Evolutionary conservation across 1,140 invertebrate species (phyloP), one percentile per base, ranked within the genome.

Genomic region (Hyles vespertilio): DNA sequence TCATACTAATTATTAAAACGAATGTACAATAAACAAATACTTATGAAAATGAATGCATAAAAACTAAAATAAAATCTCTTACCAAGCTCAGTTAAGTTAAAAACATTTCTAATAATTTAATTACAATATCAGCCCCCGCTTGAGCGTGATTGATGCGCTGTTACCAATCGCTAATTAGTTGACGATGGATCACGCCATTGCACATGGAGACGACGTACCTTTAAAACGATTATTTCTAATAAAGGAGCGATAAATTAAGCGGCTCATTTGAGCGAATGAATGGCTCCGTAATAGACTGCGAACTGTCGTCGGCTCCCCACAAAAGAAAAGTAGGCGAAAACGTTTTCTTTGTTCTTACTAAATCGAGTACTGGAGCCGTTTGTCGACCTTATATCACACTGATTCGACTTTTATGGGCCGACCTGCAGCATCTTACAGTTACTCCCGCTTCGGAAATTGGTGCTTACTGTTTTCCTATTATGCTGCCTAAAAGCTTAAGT

Each of bases 221-320:
- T 72, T 72, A 71, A 72, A 82, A 72, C 75, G 72, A 77, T 74
- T 75, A 67, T 67, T 67, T 67, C 57, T 67, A 72, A 79, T 77
- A 71, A 81, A 78, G 69, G 64, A 66, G 61, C 73, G 59, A 82
- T 82, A 82, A 86, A 86, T 86, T 84, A 84, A 81, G 70, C 79
- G 70, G 78, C 67, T 84, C 83, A 84, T 83, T 86, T 81, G 72
- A 81, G 68, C 76, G 77, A 81, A 78, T 81, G 77, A 85, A 84
- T 83, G 74, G 77, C 62, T 62, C 74, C 56, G 72, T 84, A 86
- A 84, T 86, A 84, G 81, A 84, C 70, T 84, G 79, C 58, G 78
- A 82, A 80, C 74, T 81, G 83, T 81, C 77, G 70, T 61, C 70
- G 65, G 45, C 60, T 66, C 59, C 65, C 63, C 74, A 82, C 79